phyloP scores from a whole-genome alignment of 2,797 vertebrate species.

The Kryptopterus vitreolus region DNA sequence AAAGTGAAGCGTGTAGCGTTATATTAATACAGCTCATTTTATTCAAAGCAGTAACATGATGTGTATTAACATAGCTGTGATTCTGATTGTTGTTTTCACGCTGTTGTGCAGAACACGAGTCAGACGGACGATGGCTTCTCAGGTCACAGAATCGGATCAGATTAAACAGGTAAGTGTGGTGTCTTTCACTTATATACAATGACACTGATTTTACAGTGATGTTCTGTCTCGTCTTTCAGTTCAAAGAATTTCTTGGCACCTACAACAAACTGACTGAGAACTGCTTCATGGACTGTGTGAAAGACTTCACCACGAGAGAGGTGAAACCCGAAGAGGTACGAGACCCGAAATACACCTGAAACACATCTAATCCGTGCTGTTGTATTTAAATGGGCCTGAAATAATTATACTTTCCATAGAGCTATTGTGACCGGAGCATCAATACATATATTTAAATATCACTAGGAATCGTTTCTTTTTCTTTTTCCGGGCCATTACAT shows the following conservation, averaged over 20 bases:
- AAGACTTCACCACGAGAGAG: conserved; percentile 93
- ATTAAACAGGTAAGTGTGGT: conserved; percentile 88
- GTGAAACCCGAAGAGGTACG: conserved; percentile 91
- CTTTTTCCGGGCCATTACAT: too few species aligned
- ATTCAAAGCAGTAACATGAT: background rate
- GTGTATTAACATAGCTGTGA: background rate
- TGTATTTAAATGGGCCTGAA: too few species aligned
- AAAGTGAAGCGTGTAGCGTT: background rate
- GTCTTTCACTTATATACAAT: background rate
- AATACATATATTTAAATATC: too few species aligned
- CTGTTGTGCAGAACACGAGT: conserved; percentile 39
- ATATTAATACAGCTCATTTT: background rate
- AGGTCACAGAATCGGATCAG: conserved; percentile 90
- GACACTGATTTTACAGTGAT: background rate
- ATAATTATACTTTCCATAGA: too few species aligned
- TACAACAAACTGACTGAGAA: conserved; percentile 98
- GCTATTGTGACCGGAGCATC: too few species aligned
- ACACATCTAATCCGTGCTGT: background rate
- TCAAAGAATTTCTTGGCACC: conserved; percentile 96
- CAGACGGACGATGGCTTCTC: conserved; percentile 84
- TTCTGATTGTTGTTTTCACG: background rate
- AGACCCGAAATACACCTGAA: background rate
- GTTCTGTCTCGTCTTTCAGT: conserved; percentile 69
- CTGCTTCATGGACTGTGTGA: conserved; percentile 97
- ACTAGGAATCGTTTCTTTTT: too few species aligned